Evolutionary conservation across 2,113 vertebrate genomes (phyloP).

Genomic region (Halcyon malimbica): DNA sequence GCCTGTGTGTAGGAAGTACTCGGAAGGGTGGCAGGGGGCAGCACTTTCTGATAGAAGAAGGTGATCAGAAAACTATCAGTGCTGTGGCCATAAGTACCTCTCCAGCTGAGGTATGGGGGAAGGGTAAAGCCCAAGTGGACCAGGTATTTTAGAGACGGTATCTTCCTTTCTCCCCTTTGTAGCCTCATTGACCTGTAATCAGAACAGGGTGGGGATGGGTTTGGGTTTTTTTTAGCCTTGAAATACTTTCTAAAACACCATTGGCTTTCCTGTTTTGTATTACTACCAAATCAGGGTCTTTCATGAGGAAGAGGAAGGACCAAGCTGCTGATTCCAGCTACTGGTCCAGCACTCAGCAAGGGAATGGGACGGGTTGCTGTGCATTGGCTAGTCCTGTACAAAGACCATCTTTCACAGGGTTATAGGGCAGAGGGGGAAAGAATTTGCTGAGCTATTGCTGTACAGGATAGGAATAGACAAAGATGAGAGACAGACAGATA

Average conservation of each 20-base stretch:
- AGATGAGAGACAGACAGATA: constrained; percentile 41
- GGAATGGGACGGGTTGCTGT: background rate
- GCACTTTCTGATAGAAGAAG: background rate
- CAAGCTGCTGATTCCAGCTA: background rate
- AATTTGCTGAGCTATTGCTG: constrained; percentile 60
- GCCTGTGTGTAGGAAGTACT: background rate
- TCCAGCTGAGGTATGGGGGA: background rate
- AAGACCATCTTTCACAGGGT: constrained; percentile 32
- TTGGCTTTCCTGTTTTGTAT: background rate
- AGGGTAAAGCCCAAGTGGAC: background rate
- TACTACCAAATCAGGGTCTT: background rate
- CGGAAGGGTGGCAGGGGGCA: background rate
- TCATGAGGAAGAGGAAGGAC: background rate
- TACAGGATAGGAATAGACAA: constrained; percentile 51
- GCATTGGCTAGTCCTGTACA: background rate
- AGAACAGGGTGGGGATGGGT: background rate
- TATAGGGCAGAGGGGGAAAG: constrained; percentile 44
- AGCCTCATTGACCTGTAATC: background rate
- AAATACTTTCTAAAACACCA: background rate
- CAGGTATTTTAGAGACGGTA: background rate
- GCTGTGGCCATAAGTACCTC: background rate
- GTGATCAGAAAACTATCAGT: background rate
- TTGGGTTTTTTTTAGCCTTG: background rate
- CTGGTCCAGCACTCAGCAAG: background rate
- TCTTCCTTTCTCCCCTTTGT: background rate